phyloP scores from a whole-genome alignment of 2,888 invertebrate species.

The Stegana nigrithorax region DNA sequence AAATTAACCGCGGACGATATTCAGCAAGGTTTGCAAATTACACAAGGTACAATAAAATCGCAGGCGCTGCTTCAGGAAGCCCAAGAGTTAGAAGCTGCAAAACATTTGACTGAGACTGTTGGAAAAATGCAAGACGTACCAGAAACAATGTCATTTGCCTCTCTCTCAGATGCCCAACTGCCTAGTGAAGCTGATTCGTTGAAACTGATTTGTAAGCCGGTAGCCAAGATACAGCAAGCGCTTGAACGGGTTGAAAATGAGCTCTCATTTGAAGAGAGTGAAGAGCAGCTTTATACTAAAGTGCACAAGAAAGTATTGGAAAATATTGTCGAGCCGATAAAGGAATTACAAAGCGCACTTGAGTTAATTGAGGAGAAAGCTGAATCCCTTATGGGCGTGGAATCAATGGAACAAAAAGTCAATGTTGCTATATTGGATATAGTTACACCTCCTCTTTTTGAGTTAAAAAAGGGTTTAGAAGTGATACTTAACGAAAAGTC shows the following conservation, averaged over 20 bases:
- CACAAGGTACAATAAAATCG: slow-evolving; percentile 71
- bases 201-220: slow-evolving; percentile 66
- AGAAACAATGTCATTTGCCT: slow-evolving; percentile 61
- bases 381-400: slow-evolving; percentile 49
- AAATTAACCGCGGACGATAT: slow-evolving; percentile 70
- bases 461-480: slow-evolving; percentile 74
- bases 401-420: slow-evolving; percentile 67
- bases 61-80: slow-evolving; percentile 72
- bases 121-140: slow-evolving; percentile 65
- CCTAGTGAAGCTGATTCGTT: slow-evolving; percentile 65
- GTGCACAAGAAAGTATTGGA: slow-evolving; percentile 62
- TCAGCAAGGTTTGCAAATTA: slow-evolving; percentile 70
- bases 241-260: slow-evolving; percentile 67
- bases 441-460: slow-evolving; percentile 74
- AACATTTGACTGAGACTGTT: slow-evolving; percentile 66
- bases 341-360: slow-evolving; percentile 55
- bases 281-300: slow-evolving; percentile 63
- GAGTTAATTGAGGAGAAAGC: slow-evolving; percentile 58
- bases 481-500: slow-evolving; percentile 65
- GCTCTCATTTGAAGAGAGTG: slow-evolving; percentile 63
- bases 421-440: slow-evolving; percentile 76
- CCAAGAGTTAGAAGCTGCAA: slow-evolving; percentile 65
- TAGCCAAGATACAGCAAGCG: slow-evolving; percentile 69
- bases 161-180: slow-evolving; percentile 58
- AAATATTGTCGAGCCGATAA: slow-evolving; percentile 63